These are phyloP conservation scores for Stramonita haemastoma DNA, from an alignment of 2,888 invertebrate species.

Conservation along the genomic window DNA sequence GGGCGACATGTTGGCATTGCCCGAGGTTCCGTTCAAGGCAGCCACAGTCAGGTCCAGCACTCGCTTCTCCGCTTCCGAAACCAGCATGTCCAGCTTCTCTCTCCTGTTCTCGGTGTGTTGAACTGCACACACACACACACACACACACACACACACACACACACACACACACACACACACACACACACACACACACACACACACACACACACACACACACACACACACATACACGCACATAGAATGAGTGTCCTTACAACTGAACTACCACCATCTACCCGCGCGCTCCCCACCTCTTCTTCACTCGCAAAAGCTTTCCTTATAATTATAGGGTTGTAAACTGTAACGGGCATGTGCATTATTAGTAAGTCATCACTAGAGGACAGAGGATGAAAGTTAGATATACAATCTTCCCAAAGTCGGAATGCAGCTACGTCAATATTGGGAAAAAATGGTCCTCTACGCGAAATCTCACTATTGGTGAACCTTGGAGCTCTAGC, in stretches of 20 bases:
- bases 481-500: too few species aligned
- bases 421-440: too few species aligned
- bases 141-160: background rate
- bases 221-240: background rate
- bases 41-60: constrained; percentile 86
- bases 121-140: constrained; percentile 55
- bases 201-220: background rate
- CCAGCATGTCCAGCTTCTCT: constrained; percentile 70
- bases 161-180: background rate
- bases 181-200: background rate
- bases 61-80: constrained; percentile 87
- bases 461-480: too few species aligned
- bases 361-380: too few species aligned
- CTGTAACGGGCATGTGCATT: too few species aligned
- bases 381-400: too few species aligned
- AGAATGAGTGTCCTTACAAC: background rate
- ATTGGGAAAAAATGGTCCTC: too few species aligned
- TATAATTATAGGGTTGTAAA: background rate
- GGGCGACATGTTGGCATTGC: constrained; percentile 64
- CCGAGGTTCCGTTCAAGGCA: constrained; percentile 65
- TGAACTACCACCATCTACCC: too few species aligned
- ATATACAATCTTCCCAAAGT: too few species aligned
- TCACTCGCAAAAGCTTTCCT: too few species aligned
- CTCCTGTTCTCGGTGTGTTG: constrained; percentile 66
- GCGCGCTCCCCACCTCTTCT: background rate